A percentile compares a stretch with the other conserved stretches of the same genome.
Evolutionary conservation across 2,888 invertebrate genomes (phyloP).

Genomic region (Acanthoscelides obtectus): DNA sequence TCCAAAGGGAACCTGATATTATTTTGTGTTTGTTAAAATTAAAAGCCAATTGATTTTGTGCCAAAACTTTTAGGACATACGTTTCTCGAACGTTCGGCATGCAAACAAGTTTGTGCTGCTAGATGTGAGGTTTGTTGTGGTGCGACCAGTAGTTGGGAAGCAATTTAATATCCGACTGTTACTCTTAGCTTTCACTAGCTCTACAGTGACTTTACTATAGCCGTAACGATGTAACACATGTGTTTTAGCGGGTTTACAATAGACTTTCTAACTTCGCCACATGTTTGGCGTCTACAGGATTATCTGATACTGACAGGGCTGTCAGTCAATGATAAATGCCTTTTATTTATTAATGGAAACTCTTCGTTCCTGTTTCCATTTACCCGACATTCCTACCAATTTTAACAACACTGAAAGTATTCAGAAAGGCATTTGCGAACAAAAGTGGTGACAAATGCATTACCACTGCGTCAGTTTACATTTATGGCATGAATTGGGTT

Average conservation of each 20-base stretch:
- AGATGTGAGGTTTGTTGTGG: too few species aligned
- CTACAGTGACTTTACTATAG: slow-evolving; percentile 21
- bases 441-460: background rate
- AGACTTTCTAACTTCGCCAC: slow-evolving; percentile 18
- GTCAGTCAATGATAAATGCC: background rate
- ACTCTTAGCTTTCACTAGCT: too few species aligned
- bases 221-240: slow-evolving; percentile 11
- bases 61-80: too few species aligned
- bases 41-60: too few species aligned
- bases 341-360: background rate
- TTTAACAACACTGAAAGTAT: background rate
- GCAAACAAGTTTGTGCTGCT: too few species aligned
- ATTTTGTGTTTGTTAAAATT: too few species aligned
- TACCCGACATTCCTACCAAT: background rate
- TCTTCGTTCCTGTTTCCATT: background rate
- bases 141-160: too few species aligned
- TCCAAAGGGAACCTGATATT: too few species aligned
- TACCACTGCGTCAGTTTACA: background rate
- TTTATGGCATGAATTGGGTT: background rate
- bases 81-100: too few species aligned
- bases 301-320: background rate
- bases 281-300: slow-evolving; percentile 2
- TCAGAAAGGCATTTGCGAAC: background rate
- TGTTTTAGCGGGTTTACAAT: slow-evolving; percentile 18
- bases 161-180: too few species aligned